Percentiles rank a stretch among this genome's conserved stretches.
Conservation (phyloP, 2,888 invertebrate species). For the Drosophila robusta region DNA sequence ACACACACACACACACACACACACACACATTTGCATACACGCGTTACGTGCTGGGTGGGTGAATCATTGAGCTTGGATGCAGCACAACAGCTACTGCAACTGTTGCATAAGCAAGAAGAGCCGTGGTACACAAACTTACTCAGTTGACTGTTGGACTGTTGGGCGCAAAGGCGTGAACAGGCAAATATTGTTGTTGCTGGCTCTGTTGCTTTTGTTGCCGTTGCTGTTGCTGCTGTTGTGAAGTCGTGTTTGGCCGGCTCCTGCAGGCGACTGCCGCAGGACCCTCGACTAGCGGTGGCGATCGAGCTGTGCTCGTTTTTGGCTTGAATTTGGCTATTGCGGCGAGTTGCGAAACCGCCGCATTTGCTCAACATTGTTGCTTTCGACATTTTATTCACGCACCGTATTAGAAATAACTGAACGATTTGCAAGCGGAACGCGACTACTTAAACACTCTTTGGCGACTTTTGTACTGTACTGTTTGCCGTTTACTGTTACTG, state of each 20-base stretch:
- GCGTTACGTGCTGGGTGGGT: background rate
- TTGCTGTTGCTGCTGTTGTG: background rate
- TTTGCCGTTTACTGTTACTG: background rate
- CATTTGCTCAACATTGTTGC: slow-evolving; percentile 25
- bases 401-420: background rate
- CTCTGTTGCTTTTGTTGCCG: slow-evolving; percentile 8
- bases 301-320: slow-evolving; percentile 13
- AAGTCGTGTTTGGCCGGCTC: background rate
- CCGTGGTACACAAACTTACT: slow-evolving; percentile 35
- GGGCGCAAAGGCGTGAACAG: slow-evolving; percentile 6
- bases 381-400: slow-evolving; percentile 5
- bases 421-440: background rate
- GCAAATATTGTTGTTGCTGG: background rate
- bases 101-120: background rate
- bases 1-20: background rate
- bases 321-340: slow-evolving; percentile 32
- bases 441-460: background rate
- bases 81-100: slow-evolving; percentile 1
- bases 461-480: background rate
- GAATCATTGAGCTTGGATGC: slow-evolving; percentile 7
- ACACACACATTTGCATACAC: background rate
- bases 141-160: slow-evolving; percentile 7
- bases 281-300: background rate
- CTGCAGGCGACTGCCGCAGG: slow-evolving; percentile 5
- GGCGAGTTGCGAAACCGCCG: slow-evolving; percentile 40